These are phyloP conservation scores for Salvator merianae DNA, from an alignment of 2,113 vertebrate species.

Conservation along the genomic window DNA sequence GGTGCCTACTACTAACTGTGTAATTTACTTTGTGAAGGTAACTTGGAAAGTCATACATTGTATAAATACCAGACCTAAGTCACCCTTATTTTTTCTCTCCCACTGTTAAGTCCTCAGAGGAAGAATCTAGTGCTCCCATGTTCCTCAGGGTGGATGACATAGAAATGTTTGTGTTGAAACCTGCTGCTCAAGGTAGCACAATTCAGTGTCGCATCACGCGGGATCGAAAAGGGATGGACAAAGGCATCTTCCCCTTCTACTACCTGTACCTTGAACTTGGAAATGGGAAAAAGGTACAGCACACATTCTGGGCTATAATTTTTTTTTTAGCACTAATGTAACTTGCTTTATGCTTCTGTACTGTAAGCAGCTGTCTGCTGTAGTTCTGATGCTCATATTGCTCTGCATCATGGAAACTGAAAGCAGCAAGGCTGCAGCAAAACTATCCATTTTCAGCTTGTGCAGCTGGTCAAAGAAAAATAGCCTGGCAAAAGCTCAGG, in stretches of 20 bases:
- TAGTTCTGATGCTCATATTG: too few relatives aligned
- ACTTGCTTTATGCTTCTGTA: too few relatives aligned
- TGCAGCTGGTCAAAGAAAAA: too few relatives aligned
- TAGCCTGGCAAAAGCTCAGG: too few relatives aligned
- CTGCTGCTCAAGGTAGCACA: constrained; percentile 75
- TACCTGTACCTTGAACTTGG: constrained; percentile 86
- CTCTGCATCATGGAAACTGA: too few relatives aligned
- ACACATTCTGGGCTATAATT: too few relatives aligned
- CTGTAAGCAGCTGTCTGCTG: too few relatives aligned
- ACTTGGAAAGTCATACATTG: not conserved
- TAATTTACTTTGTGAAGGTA: not conserved
- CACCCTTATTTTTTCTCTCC: not conserved
- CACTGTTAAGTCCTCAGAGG: constrained; percentile 30
- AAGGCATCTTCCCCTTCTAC: constrained; percentile 86
- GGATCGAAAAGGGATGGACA: constrained; percentile 84
- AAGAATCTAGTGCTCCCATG: not conserved
- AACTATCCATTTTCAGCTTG: too few relatives aligned
- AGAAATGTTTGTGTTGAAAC: constrained; percentile 77
- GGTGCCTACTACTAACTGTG: not conserved
- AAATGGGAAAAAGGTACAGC: constrained; percentile 78
- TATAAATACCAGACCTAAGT: not conserved
- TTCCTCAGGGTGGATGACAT: constrained; percentile 75
- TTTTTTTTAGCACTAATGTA: too few relatives aligned
- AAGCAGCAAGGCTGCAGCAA: too few relatives aligned
- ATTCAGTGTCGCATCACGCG: constrained; percentile 83